Evolutionary conservation across 2,113 vertebrate genomes (phyloP).

Genomic region (Prunella himalayana): DNA sequence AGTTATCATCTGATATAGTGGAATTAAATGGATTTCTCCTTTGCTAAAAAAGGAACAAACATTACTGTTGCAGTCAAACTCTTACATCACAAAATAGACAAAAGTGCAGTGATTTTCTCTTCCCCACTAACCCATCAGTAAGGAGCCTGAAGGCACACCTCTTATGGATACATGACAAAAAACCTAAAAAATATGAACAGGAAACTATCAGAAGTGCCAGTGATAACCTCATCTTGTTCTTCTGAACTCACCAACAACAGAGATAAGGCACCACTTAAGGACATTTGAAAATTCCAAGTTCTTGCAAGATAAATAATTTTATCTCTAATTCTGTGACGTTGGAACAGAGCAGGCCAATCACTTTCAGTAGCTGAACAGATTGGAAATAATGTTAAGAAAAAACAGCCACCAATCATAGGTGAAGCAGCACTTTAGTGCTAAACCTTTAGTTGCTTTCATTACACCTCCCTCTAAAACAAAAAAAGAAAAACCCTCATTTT

Average conservation of each 20-base stretch:
- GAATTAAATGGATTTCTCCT: conserved; percentile 88
- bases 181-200: background rate
- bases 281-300: background rate
- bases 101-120: background rate
- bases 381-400: background rate
- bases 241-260: background rate
- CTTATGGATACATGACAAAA: background rate
- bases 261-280: background rate
- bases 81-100: background rate
- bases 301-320: background rate
- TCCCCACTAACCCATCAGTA: background rate
- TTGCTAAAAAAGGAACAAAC: conserved; percentile 65
- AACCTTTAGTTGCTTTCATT: background rate
- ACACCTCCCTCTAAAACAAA: background rate
- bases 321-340: background rate
- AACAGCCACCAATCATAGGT: background rate
- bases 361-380: background rate
- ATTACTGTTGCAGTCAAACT: background rate
- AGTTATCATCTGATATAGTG: conserved; percentile 48
- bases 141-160: background rate
- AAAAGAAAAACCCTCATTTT: background rate
- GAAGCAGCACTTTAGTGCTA: rapidly evolving
- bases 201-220: background rate
- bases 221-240: background rate
- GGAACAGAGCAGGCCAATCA: background rate